These are phyloP conservation scores for Ophion slaviceki DNA, from an alignment of 2,888 invertebrate genomes.

Conservation along the genomic window DNA sequence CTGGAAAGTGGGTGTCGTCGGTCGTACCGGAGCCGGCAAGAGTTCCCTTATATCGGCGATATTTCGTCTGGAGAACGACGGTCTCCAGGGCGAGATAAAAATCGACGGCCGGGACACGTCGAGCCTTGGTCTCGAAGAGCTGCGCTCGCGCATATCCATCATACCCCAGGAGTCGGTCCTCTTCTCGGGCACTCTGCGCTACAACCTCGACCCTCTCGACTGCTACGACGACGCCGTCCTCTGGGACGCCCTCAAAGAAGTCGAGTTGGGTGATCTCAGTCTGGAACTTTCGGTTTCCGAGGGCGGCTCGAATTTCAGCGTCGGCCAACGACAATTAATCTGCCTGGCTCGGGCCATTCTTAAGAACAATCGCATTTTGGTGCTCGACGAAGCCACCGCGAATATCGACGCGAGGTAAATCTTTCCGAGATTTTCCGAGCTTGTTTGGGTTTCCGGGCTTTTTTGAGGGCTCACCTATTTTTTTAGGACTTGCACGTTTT, in stretches of 20 bases:
- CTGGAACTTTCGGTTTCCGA: conserved; percentile 82
- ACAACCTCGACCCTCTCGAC: conserved; percentile 90
- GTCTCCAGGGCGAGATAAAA: conserved; percentile 89
- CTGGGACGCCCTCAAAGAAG: conserved; percentile 87
- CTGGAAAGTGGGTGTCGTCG: conserved; percentile 92
- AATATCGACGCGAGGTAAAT: conserved; percentile 87
- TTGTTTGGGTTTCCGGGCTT: no score
- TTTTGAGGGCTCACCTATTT: background rate
- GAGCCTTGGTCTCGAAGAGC: conserved; percentile 89
- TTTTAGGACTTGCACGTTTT: background rate
- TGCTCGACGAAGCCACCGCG: conserved; percentile 89
- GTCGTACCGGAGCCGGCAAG: conserved; percentile 94
- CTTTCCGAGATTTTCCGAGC: conserved; percentile 34
- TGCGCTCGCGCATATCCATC: conserved; percentile 91
- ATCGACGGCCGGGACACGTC: conserved; percentile 92
- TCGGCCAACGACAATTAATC: conserved; percentile 88
- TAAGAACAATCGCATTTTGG: conserved; percentile 87
- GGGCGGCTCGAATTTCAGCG: conserved; percentile 87
- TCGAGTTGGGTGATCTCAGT: conserved; percentile 85
- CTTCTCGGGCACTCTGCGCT: conserved; percentile 88
- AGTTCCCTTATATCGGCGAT: conserved; percentile 91
- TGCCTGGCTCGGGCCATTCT: conserved; percentile 88
- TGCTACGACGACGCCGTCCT: conserved; percentile 87
- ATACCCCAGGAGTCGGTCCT: conserved; percentile 89
- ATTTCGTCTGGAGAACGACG: conserved; percentile 90